These are phyloP conservation scores for Ahaetulla prasina DNA, from an alignment of 2,113 vertebrate genomes.

Conservation along the genomic window DNA sequence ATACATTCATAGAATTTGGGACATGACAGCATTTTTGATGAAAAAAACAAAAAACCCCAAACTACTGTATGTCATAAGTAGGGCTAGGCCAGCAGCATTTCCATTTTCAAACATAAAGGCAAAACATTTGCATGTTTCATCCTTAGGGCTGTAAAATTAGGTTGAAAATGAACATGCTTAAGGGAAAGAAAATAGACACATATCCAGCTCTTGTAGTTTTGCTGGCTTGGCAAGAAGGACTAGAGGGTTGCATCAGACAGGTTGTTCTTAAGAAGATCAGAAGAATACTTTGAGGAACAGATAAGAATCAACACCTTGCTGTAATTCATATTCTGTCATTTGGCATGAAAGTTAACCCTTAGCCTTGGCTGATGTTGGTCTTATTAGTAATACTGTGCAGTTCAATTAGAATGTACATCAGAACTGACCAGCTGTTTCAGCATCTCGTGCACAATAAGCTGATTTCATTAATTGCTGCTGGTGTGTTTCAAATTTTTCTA, in stretches of 20 bases:
- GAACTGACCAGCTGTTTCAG: rapidly evolving
- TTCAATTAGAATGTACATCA: neutral
- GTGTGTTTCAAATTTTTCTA: neutral
- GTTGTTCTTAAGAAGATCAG: slow-evolving; percentile 1
- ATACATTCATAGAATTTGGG: neutral
- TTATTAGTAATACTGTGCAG: neutral
- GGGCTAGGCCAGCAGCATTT: neutral
- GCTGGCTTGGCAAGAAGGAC: neutral
- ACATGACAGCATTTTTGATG: neutral
- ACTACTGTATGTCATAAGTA: neutral
- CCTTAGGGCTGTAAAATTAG: neutral
- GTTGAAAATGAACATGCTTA: slow-evolving; percentile 11
- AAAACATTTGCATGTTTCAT: neutral
- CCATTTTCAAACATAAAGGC: neutral
- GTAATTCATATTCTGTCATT: neutral
- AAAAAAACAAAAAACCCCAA: rapidly evolving
- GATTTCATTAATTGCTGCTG: neutral
- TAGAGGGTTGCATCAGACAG: neutral
- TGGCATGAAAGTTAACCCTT: slow-evolving; percentile 7
- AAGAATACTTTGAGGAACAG: slow-evolving; percentile 2
- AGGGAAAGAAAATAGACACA: slow-evolving; percentile 5
- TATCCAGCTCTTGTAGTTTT: slow-evolving; percentile 4
- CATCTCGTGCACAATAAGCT: neutral
- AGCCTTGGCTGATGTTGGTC: neutral
- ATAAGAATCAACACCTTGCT: slow-evolving; percentile 7